Conservation (phyloP, 1,140 invertebrate genomes). For the Rhagoletis zephyria region DNA sequence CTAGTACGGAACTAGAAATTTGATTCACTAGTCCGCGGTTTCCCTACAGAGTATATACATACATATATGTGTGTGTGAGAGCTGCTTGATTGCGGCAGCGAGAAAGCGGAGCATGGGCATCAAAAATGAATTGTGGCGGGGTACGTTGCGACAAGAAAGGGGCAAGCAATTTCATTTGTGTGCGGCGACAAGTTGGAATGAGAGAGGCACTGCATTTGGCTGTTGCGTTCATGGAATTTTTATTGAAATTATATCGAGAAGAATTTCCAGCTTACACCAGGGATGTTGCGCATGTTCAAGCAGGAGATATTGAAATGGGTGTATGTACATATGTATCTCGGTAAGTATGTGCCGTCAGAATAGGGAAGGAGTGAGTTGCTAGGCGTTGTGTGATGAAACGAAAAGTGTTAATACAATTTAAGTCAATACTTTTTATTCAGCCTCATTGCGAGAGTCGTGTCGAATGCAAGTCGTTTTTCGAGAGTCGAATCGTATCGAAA, state of each 20-base stretch:
- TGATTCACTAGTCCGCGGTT: no score
- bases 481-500: no score
- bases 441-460: no score
- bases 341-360: no score
- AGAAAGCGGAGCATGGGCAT: neutral
- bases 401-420: neutral
- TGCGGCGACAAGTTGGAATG: neutral
- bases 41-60: no score
- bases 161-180: neutral
- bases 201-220: no score
- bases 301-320: neutral
- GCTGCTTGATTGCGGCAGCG: neutral
- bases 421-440: no score
- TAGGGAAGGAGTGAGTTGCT: neutral
- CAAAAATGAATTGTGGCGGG: neutral
- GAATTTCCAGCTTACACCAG: neutral
- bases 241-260: slow-evolving; percentile 24
- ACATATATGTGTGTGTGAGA: neutral
- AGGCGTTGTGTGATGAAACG: neutral
- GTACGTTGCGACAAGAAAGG: neutral
- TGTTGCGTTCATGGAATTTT: slow-evolving; percentile 22
- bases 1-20: no score
- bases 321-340: no score
- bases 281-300: neutral
- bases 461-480: no score